Conservation (phyloP, 1,140 invertebrate genomes). For the Prorops nasuta region DNA sequence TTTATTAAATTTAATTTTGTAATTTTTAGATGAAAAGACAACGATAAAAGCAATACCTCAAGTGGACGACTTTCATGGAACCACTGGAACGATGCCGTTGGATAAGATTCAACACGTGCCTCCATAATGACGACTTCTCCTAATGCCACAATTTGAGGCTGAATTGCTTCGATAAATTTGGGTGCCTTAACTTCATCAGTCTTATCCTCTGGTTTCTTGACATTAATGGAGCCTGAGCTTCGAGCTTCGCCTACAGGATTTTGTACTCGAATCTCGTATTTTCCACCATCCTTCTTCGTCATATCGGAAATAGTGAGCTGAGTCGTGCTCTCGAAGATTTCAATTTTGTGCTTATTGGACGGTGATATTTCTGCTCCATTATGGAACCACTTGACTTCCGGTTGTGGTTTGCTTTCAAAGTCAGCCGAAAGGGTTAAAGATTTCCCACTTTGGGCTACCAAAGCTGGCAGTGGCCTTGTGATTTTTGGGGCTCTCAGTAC, state of each 20-base stretch:
- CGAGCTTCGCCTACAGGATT: conserved; percentile 75
- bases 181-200: conserved; percentile 69
- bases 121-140: conserved; percentile 80
- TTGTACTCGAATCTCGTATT: conserved; percentile 78
- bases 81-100: conserved; percentile 84
- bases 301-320: conserved; percentile 69
- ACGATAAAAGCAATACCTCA: conserved; percentile 40
- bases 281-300: conserved; percentile 75
- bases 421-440: conserved; percentile 65
- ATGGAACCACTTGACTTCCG: conserved; percentile 82
- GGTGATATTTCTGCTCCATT: conserved; percentile 78
- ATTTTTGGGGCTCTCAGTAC: conserved; percentile 68
- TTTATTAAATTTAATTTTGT: too few species aligned
- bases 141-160: conserved; percentile 68
- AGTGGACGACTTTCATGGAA: conserved; percentile 65
- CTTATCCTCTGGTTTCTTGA: conserved; percentile 57
- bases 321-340: conserved; percentile 66
- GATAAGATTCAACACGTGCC: conserved; percentile 72
- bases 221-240: conserved; percentile 73
- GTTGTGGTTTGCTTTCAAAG: conserved; percentile 70
- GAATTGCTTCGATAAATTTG: conserved; percentile 69
- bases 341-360: conserved; percentile 66
- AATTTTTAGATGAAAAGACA: too few species aligned
- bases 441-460: conserved; percentile 62
- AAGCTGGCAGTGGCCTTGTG: conserved; percentile 65